A percentile compares a stretch with the other conserved stretches of the same genome.
Conservation (phyloP, 2,113 vertebrate species). For the Pteropus alecto region DNA sequence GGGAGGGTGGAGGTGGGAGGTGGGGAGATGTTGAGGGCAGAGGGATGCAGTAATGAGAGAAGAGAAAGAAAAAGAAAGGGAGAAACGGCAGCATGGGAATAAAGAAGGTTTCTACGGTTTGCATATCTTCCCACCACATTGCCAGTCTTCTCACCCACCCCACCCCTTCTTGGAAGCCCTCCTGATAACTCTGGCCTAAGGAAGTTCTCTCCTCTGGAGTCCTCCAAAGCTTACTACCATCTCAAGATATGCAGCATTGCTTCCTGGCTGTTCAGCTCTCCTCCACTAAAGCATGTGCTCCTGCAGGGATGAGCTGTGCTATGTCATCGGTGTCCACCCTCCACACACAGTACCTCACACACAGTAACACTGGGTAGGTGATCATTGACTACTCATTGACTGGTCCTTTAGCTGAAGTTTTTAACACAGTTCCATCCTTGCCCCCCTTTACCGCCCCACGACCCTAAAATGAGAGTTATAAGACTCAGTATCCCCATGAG, state of each 20-base stretch:
- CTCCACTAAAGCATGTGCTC: not conserved
- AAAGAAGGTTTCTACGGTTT: not conserved
- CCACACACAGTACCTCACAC: not conserved
- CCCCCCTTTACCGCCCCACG: fast-evolving
- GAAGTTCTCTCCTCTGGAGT: not conserved
- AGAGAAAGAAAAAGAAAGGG: not conserved
- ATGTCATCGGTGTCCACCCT: fast-evolving
- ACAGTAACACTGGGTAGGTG: not conserved
- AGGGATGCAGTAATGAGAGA: not conserved
- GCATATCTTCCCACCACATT: fast-evolving
- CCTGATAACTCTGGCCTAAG: not conserved
- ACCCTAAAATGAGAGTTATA: not conserved
- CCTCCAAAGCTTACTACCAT: not conserved
- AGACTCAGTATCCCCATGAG: not conserved
- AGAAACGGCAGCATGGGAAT: fast-evolving
- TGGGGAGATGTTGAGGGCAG: not conserved
- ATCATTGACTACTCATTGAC: not conserved
- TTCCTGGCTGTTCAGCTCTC: not conserved
- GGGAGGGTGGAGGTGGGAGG: not conserved
- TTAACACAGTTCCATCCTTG: too few relatives aligned
- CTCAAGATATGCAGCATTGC: not conserved
- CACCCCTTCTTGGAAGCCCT: not conserved
- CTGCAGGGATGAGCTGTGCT: not conserved
- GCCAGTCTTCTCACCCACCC: not conserved
- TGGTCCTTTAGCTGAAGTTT: not conserved